Percentiles rank a stretch among this genome's conserved stretches.
Evolutionary conservation across 2,888 invertebrate genomes (phyloP).

Genomic region (Tachina lurida): DNA sequence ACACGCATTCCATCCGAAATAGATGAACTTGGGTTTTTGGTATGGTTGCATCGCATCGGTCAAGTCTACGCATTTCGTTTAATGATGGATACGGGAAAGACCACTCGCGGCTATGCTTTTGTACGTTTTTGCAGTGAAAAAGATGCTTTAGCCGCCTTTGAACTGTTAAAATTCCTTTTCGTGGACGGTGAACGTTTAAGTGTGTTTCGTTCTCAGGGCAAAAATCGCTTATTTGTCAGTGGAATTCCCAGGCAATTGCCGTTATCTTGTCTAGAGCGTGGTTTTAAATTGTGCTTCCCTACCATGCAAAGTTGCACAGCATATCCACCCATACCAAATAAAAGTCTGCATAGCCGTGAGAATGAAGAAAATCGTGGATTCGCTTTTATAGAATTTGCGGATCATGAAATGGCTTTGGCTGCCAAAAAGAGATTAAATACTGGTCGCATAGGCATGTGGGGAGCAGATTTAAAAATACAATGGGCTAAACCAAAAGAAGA

Average conservation of each 20-base stretch:
- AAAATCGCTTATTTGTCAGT: constrained; percentile 75
- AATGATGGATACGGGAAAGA: constrained; percentile 75
- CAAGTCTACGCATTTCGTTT: constrained; percentile 76
- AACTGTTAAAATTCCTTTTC: constrained; percentile 74
- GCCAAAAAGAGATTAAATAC: constrained; percentile 74
- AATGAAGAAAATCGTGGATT: constrained; percentile 74
- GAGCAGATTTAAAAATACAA: constrained; percentile 74
- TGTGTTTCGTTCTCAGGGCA: constrained; percentile 74
- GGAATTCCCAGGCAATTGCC: constrained; percentile 74
- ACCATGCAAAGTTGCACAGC: constrained; percentile 70
- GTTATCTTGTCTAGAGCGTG: constrained; percentile 66
- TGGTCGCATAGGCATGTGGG: constrained; percentile 74
- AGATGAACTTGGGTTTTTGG: constrained; percentile 73
- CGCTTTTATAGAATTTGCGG: constrained; percentile 75
- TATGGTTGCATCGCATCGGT: constrained; percentile 75
- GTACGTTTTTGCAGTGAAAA: constrained; percentile 73
- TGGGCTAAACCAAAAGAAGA: constrained; percentile 75
- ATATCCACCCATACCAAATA: constrained; percentile 53
- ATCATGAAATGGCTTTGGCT: constrained; percentile 74
- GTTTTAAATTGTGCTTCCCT: constrained; percentile 73
- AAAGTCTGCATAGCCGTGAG: not conserved
- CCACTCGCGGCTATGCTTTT: constrained; percentile 75
- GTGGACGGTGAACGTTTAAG: constrained; percentile 71
- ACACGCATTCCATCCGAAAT: constrained; percentile 74
- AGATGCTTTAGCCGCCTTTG: constrained; percentile 73